Base-by-base conservation (phyloP, 2,888 invertebrate genomes). In the Acrocyrtus sp. region DNA sequence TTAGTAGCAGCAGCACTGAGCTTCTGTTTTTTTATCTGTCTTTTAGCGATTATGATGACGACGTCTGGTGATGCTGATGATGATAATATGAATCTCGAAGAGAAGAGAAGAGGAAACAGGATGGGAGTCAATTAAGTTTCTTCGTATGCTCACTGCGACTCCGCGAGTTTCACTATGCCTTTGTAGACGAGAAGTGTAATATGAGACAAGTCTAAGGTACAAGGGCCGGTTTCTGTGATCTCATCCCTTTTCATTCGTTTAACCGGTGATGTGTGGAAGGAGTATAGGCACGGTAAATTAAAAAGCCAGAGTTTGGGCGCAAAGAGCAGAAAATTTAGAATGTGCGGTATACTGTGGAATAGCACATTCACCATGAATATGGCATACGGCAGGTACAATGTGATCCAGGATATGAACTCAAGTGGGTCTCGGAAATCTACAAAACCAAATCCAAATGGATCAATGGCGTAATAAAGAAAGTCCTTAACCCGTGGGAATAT, bases 321-420 rank as follows among this genome's bases (percentile, higher is more conserved):
- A 62, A 72, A 76, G 17, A 72, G 47, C 27, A 76, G 68, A 65
- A 74, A 76, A 47, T 72, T 74, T n/a, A 74, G 39, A 54, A 76
- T 57, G 50, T 76, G 76, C 34, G 68, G 45, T 39, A 53, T 26
- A 45, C 51, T 43, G 48, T 58, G 48, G 27, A 63, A 74, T 12
- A 76, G 62, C 17, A 76, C 67, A 51, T 45, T 39, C 29, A 53
- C n/a, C 70, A 74, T 72, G 29, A 76, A 72, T n/a, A 68, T 29
- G 21, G 51, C 47, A 48, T 45, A 53, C 34, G 76, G 76, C 19
- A 74, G 60, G 47, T 72, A 76, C 21, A 76, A 50, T n/a, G 76
- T 76, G 26, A 76, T 60, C 24, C 61, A 76, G 45, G 67, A 74
- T 24, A 76, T 76, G 53, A 62, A 53, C 58, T 76, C 76, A 29